Percentiles rank a stretch among this genome's conserved stretches.
phyloP scores from a whole-genome alignment of 2,888 invertebrate genomes.

The Aleiodes alternator region DNA sequence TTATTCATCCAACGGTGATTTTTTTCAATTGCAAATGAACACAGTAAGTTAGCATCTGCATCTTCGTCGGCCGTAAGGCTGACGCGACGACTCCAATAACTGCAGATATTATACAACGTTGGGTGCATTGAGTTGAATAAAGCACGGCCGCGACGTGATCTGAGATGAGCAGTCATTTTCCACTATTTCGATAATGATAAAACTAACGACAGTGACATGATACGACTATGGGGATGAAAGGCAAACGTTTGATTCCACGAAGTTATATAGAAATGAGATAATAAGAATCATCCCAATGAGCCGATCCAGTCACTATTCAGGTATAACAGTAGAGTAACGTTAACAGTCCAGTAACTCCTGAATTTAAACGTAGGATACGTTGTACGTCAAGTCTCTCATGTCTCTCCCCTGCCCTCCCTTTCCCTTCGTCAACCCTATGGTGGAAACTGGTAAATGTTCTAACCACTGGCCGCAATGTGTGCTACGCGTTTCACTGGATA shows the following conservation, averaged over 20 bases:
- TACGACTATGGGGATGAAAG: neutral
- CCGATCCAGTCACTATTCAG: no score
- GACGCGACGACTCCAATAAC: constrained; percentile 22
- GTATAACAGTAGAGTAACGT: neutral
- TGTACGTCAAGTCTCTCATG: constrained; percentile 23
- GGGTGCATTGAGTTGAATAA: constrained; percentile 1
- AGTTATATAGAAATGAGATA: no score
- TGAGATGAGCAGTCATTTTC: constrained; percentile 16
- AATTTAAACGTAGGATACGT: constrained; percentile 21
- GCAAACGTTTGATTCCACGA: no score
- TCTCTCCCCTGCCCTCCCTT: neutral
- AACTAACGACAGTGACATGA: constrained; percentile 1
- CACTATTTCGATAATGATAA: neutral
- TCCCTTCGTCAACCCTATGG: neutral
- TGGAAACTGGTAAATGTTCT: constrained; percentile 25
- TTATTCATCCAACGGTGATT: no score
- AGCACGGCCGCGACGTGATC: constrained; percentile 19
- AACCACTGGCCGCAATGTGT: constrained; percentile 31
- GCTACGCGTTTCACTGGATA: constrained; percentile 28
- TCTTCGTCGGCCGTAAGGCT: constrained; percentile 15
- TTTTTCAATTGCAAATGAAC: neutral
- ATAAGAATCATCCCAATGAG: no score
- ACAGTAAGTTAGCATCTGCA: constrained; percentile 4
- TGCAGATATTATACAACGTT: neutral
- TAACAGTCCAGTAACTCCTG: neutral